Evolutionary conservation across 2,797 vertebrate genomes (phyloP), one percentile per base, ranked within the genome.

Genomic region (Alauda arvensis): DNA sequence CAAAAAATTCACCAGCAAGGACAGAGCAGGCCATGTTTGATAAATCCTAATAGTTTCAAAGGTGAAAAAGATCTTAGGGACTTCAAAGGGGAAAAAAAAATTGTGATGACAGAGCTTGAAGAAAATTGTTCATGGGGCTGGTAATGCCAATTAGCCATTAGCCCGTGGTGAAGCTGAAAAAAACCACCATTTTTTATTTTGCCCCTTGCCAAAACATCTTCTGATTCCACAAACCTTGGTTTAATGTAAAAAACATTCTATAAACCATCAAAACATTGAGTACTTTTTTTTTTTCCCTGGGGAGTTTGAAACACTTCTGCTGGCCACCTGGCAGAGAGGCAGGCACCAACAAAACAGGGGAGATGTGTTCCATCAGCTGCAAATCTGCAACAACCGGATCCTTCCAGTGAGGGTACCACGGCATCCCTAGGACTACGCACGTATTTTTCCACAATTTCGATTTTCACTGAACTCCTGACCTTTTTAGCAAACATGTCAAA

Each of bases 401-500:
- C 78, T 77, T 82, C 67, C 83, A 71, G 78, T 4, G 2, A 88
- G 66, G 88, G 83, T 81, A 88, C 77, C 12, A 40, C 3, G 1
- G 53, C 37, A 81, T 91, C 83, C 46, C 19, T 26, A 46, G 39
- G 23, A 59, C 57, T 14, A 45, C 0, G 2, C 34, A 60, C 0
- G 6, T 80, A 63, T 74, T 93, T 87, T 75, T 83, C 84, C 80
- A 87, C 69, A 56, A 48, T 61, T 67, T 91, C 33, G 59, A 93
- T 93, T 93, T 71, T 28, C 37, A 43, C 10, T 94, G 95, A 97
- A 96, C 95, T 96, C 88, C 87, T 96, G 96, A 96, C 95, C 95
- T 96, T 92, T 85, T 92, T 87, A 90, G 92, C 91, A 94, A 95
- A 91, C 91, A 89, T 77, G 92, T 93, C 89, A 88, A 90, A 94